Percentiles rank a stretch among this genome's conserved stretches.
Conservation (phyloP, 2,888 invertebrate genomes). For the Heliconius charithonia region DNA sequence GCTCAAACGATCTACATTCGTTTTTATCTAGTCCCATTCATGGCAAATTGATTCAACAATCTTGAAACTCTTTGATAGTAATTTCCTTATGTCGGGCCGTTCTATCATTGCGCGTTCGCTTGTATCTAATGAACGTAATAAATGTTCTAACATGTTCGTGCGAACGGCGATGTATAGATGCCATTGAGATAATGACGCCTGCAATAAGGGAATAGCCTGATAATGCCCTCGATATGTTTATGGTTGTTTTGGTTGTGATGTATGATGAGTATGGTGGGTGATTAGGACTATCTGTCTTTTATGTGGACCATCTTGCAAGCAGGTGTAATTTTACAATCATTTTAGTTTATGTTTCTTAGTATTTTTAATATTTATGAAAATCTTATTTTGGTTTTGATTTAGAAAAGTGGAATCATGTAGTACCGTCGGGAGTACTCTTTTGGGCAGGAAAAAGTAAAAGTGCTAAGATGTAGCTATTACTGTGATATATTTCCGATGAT, state of each 20-base stretch:
- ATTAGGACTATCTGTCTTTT: constrained; percentile 12
- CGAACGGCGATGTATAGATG: constrained; percentile 64
- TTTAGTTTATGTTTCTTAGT: background rate
- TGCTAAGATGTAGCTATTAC: too few relatives aligned
- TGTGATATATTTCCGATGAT: too few relatives aligned
- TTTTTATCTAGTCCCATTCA: constrained; percentile 37
- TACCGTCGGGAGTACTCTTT: too few relatives aligned
- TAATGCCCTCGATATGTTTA: constrained; percentile 51
- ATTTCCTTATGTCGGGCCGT: constrained; percentile 42
- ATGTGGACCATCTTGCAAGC: background rate
- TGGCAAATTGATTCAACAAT: constrained; percentile 47
- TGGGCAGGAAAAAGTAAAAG: too few relatives aligned
- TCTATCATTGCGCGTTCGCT: constrained; percentile 57
- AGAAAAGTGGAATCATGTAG: too few relatives aligned
- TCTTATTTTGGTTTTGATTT: too few relatives aligned
- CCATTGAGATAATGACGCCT: constrained; percentile 64
- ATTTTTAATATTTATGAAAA: too few relatives aligned
- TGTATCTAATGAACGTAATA: constrained; percentile 65
- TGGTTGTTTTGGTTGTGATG: constrained; percentile 21
- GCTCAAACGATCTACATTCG: constrained; percentile 22
- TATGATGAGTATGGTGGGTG: constrained; percentile 7
- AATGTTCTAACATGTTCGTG: constrained; percentile 52
- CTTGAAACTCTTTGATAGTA: constrained; percentile 42
- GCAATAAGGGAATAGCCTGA: constrained; percentile 60
- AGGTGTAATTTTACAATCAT: background rate